These are phyloP conservation scores for Molossus alvarezi DNA, from an alignment of 2,797 vertebrate genomes.

Conservation along the genomic window DNA sequence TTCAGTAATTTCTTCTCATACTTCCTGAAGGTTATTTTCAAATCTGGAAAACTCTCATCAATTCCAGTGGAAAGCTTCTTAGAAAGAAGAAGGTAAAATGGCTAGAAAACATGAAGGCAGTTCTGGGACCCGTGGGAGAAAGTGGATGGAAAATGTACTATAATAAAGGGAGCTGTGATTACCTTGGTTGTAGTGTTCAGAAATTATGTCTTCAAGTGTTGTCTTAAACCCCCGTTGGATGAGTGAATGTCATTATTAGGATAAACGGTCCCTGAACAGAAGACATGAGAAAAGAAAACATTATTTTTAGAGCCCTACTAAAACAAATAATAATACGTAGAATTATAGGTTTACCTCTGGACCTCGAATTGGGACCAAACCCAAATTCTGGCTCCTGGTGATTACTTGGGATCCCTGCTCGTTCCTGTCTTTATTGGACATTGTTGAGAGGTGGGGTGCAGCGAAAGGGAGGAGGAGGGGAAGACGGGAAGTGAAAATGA, in stretches of 20 bases:
- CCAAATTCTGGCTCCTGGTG: neutral
- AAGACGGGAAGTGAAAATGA: neutral
- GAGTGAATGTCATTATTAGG: neutral
- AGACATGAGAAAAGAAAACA: neutral
- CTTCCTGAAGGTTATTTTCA: neutral
- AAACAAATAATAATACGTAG: neutral
- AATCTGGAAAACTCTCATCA: neutral
- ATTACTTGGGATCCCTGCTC: neutral
- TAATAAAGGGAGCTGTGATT: neutral
- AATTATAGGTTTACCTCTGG: neutral
- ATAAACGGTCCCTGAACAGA: neutral
- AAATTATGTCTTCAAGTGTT: neutral
- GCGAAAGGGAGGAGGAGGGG: neutral
- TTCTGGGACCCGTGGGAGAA: neutral
- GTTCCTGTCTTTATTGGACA: neutral
- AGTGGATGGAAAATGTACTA: neutral
- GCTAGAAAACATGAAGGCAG: neutral
- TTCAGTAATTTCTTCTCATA: neutral
- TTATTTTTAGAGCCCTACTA: neutral
- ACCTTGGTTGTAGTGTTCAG: neutral
- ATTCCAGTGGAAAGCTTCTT: neutral
- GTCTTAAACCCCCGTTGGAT: neutral
- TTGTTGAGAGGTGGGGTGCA: neutral
- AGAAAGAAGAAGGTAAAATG: neutral
- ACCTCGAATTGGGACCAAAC: neutral